phyloP scores from a whole-genome alignment of 2,797 vertebrate species.

The Eulemur albifrons region DNA sequence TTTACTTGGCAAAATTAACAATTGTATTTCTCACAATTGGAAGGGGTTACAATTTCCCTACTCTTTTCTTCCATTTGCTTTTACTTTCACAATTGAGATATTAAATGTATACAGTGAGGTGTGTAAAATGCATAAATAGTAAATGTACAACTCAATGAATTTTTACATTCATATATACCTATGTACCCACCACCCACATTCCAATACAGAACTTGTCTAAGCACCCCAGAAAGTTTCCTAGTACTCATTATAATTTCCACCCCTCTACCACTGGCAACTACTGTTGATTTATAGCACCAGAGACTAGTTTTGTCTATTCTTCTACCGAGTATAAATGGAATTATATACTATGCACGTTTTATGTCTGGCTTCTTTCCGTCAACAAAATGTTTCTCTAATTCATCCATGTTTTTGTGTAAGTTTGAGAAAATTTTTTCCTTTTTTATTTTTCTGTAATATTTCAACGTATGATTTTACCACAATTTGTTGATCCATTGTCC shows the following conservation, averaged over 20 bases:
- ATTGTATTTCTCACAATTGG: background rate
- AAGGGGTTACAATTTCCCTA: background rate
- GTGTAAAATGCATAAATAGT: background rate
- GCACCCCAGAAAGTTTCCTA: background rate
- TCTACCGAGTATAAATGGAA: background rate
- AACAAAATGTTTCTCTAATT: background rate
- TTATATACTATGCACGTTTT: background rate
- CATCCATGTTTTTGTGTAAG: background rate
- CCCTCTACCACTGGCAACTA: background rate
- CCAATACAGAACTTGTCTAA: background rate
- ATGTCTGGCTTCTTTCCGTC: background rate
- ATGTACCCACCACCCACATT: background rate
- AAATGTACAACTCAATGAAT: background rate
- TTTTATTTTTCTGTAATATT: background rate
- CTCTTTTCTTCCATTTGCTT: background rate
- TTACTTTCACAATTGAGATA: background rate
- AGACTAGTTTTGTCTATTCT: background rate
- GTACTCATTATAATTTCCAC: background rate
- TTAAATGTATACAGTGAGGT: background rate
- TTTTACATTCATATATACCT: background rate
- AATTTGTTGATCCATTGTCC: background rate
- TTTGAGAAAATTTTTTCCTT: background rate
- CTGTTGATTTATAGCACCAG: background rate
- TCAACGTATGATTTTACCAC: background rate
- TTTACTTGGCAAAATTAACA: slow-evolving; percentile 29